phyloP scores from a whole-genome alignment of 1,140 invertebrate species.

The Drosophila pachea region DNA sequence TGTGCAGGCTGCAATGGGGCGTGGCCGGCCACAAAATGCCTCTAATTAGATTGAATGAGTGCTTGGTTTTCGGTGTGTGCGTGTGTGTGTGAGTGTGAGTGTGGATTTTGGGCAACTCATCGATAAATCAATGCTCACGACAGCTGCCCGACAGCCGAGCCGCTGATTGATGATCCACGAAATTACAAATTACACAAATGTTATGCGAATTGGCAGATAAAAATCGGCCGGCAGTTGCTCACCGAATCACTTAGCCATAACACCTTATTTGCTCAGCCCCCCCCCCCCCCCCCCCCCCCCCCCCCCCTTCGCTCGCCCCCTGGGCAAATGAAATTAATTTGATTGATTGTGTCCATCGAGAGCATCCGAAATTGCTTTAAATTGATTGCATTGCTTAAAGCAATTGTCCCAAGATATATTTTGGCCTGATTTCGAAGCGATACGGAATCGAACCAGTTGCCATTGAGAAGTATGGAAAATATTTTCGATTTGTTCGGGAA shows the following conservation, averaged over 20 bases:
- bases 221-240: constrained; percentile 29
- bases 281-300: not conserved
- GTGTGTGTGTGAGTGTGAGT: not conserved
- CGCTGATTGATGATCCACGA: constrained; percentile 71
- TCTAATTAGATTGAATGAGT: constrained; percentile 57
- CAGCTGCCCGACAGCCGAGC: constrained; percentile 56
- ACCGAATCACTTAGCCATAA: constrained; percentile 60
- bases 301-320: not conserved
- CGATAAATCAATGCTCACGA: constrained; percentile 68
- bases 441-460: too few relatives aligned
- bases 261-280: constrained; percentile 53
- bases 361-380: not conserved
- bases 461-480: too few relatives aligned
- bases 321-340: constrained; percentile 39
- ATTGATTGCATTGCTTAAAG: not conserved
- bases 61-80: not conserved
- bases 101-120: constrained; percentile 55
- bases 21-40: constrained; percentile 23
- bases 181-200: constrained; percentile 77
- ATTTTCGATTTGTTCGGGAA: constrained; percentile 28
- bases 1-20: constrained; percentile 40
- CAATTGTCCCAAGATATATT: too few relatives aligned
- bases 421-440: too few relatives aligned
- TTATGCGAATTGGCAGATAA: constrained; percentile 60
- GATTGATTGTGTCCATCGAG: constrained; percentile 55